phyloP scores from a whole-genome alignment of 2,888 invertebrate genomes.

The Dryococelus australis region DNA sequence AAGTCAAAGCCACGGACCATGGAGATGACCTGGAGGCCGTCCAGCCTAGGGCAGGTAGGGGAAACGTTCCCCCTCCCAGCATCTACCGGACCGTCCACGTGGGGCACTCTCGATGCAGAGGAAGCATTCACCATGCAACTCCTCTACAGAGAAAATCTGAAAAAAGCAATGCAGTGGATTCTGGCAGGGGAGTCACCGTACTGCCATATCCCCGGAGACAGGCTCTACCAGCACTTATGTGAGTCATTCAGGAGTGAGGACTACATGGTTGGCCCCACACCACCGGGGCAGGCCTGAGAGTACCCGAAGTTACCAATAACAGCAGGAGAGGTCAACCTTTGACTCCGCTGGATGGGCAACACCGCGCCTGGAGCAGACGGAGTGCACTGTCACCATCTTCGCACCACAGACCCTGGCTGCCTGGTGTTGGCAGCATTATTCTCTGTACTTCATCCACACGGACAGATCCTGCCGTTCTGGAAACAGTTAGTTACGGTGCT shows the following conservation, averaged over 20 bases:
- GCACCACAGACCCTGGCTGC: constrained; percentile 44
- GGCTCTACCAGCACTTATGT: background rate
- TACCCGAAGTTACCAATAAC: constrained; percentile 30
- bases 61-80: too few species aligned
- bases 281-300: background rate
- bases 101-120: background rate
- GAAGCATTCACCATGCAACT: background rate
- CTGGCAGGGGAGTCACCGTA: background rate
- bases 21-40: too few species aligned
- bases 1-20: too few species aligned
- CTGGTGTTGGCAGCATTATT: background rate
- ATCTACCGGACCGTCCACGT: background rate
- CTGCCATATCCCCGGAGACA: background rate
- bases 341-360: constrained; percentile 32
- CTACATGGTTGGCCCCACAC: background rate
- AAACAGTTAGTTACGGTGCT: constrained; percentile 45
- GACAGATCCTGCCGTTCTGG: constrained; percentile 40
- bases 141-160: background rate
- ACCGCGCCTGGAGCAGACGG: constrained; percentile 50
- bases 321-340: constrained; percentile 23
- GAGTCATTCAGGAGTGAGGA: background rate
- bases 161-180: background rate
- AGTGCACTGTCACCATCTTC: constrained; percentile 45
- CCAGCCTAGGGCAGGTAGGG: too few species aligned
- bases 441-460: background rate